Conservation (phyloP, 2,797 vertebrate genomes). For the Capromys pilorides region DNA sequence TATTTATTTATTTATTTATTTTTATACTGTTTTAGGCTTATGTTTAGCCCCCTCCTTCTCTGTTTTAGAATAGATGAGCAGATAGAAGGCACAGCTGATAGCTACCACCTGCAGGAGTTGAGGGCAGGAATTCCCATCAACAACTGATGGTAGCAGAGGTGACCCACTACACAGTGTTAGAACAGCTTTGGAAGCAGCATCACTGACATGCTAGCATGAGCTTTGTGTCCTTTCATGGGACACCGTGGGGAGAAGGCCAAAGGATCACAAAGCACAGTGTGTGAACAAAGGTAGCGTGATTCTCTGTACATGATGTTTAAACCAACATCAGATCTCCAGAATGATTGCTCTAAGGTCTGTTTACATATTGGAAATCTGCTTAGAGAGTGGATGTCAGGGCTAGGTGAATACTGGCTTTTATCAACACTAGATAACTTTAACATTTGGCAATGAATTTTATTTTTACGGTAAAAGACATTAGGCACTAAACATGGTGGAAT, state of each 20-base stretch:
- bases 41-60: background rate
- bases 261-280: background rate
- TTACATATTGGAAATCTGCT: background rate
- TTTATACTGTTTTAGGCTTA: too few species aligned
- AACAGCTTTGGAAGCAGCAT: background rate
- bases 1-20: too few species aligned
- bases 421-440: background rate
- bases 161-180: background rate
- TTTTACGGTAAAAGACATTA: slow-evolving; percentile 22
- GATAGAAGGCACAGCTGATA: background rate
- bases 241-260: background rate
- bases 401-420: background rate
- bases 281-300: background rate
- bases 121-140: background rate
- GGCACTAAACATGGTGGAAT: background rate
- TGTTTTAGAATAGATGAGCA: background rate
- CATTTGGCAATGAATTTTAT: slow-evolving; percentile 16
- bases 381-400: background rate
- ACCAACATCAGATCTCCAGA: background rate
- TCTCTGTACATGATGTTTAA: slow-evolving; percentile 8
- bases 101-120: background rate
- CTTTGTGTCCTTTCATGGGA: background rate
- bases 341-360: background rate
- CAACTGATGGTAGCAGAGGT: background rate
- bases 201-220: background rate